Base-by-base conservation (phyloP, 2,888 invertebrate species). In the Laspeyria flexula region DNA sequence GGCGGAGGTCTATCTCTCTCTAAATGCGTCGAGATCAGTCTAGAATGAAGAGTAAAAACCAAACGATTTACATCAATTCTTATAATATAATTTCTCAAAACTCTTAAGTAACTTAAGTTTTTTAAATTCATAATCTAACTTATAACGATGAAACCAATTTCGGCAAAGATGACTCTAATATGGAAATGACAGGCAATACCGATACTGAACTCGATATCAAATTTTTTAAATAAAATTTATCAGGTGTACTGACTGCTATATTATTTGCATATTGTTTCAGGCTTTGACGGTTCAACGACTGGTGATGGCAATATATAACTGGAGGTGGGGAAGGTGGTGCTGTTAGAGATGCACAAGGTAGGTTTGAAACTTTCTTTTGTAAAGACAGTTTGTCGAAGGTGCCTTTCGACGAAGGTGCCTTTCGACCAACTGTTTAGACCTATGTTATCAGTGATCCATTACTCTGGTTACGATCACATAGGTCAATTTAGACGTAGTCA, bases 141-240 rank as follows among this genome's bases (percentile, higher is more conserved):
- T 94, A 93, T 54, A 94, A 94, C 72, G 94, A 94, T 70, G 95
- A 94, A 76, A 90, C 94, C 0, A 93, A 93, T 71, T 94, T 94
- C 69, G 94, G 94, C 73, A 95, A 94, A 85, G 94, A 94, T 51
- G 95, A 94, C 81, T 93, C 94, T 1, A 94, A 94, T 77, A 94
- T 94, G 84, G 94, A 94, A 83, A 94, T 94, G 93, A 85, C 92
- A 78, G 93, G 93, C 93, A 78, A 71, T n/a, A n/a, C n/a, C n/a
- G n/a, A n/a, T n/a, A n/a, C n/a, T n/a, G n/a, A n/a, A n/a, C n/a
- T n/a, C n/a, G n/a, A 71, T 75, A 33, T 39, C 11, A 0, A 7
- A n/a, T n/a, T n/a, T n/a, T n/a, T n/a, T n/a, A n/a, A n/a, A n/a
- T n/a, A n/a, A n/a, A n/a, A n/a, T n/a, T n/a, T n/a, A n/a, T n/a